A percentile compares a stretch with the other conserved stretches of the same genome.
These are phyloP conservation scores for Zeugodacus cucurbitae DNA, from an alignment of 1,140 invertebrate genomes.

Conservation along the genomic window DNA sequence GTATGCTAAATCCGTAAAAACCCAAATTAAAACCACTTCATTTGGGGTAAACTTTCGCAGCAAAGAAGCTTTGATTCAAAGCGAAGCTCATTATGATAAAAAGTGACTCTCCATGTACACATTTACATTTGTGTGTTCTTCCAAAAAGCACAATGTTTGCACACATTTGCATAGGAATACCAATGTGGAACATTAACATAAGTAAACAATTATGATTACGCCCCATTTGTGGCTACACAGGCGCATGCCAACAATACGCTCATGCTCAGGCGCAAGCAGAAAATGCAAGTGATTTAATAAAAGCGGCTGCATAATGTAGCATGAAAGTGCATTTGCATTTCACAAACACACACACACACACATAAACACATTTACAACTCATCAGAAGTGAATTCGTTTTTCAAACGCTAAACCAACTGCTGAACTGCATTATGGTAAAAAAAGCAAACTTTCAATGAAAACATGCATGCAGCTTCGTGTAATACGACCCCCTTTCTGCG, in stretches of 20 bases:
- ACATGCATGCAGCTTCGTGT: background rate
- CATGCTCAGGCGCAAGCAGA: background rate
- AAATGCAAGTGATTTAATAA: background rate
- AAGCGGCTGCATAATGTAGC: background rate
- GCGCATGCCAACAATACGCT: background rate
- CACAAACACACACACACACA: background rate
- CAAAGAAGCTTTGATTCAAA: too few relatives aligned
- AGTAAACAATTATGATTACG: slow-evolving; percentile 14
- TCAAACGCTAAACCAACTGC: background rate
- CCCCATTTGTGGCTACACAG: slow-evolving; percentile 11
- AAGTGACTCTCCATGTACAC: background rate
- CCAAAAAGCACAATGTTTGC: background rate
- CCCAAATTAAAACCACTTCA: too few relatives aligned
- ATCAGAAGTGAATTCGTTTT: background rate
- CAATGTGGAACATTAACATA: background rate
- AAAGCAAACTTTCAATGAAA: background rate
- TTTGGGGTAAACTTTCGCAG: too few relatives aligned
- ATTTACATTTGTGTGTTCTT: background rate
- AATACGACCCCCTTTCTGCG: background rate
- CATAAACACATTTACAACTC: background rate
- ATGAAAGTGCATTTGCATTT: background rate
- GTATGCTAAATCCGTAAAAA: too few relatives aligned
- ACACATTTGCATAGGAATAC: background rate
- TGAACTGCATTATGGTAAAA: background rate
- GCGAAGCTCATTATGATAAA: too few relatives aligned